Conservation (phyloP, 2,113 vertebrate genomes). For the Arvicanthis niloticus region DNA sequence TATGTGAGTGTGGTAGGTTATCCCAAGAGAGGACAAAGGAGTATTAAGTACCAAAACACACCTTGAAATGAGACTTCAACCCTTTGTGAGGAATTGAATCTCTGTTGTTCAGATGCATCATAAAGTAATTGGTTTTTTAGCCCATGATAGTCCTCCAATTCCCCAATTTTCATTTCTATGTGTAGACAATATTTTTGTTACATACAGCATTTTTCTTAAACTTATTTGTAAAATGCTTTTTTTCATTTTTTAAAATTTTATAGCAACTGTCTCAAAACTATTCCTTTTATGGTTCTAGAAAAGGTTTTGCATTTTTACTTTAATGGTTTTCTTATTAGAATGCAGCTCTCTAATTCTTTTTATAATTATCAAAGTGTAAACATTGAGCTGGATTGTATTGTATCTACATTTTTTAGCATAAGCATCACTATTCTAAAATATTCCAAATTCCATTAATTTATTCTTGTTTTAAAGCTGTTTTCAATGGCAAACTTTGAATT, state of each 20-base stretch:
- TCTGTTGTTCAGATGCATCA: neutral
- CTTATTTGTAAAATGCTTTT: neutral
- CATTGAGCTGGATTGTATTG: neutral
- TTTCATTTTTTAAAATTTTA: neutral
- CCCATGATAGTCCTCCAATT: neutral
- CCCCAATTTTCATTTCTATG: neutral
- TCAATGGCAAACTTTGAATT: neutral
- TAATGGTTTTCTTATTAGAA: neutral
- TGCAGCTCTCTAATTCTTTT: neutral
- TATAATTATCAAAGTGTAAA: neutral
- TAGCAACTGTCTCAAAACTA: neutral
- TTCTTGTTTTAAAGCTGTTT: neutral
- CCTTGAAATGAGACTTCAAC: neutral
- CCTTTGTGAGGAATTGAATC: neutral
- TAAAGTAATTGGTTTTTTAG: neutral
- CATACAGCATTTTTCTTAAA: no score
- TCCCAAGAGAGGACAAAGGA: neutral
- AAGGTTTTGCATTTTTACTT: neutral
- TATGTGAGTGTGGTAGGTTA: no score
- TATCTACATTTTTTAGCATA: neutral
- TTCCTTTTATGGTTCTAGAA: neutral
- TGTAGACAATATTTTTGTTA: neutral
- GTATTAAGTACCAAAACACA: no score
- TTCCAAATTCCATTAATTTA: constrained; percentile 25
- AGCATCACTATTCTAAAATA: neutral